phyloP scores from a whole-genome alignment of 2,113 vertebrate species.

The Calyptommatus sinebrachiatus region DNA sequence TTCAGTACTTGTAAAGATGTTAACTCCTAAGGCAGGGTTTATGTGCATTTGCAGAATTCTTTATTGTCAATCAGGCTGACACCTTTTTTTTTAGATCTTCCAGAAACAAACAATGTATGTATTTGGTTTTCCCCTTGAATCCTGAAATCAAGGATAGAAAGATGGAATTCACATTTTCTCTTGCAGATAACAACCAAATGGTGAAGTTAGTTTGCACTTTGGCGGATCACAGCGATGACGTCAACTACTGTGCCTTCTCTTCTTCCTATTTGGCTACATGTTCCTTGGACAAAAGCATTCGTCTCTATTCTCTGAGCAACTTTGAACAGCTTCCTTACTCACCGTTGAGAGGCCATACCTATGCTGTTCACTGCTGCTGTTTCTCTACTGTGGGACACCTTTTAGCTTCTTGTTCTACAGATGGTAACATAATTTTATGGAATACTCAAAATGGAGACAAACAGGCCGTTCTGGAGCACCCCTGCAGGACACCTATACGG shows the following conservation, averaged over 20 bases:
- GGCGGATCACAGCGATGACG: conserved; percentile 85
- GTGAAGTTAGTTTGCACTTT: conserved; percentile 83
- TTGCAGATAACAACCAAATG: conserved; percentile 73
- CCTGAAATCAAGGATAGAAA: background rate
- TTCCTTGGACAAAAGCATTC: conserved; percentile 89
- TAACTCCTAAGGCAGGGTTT: no score
- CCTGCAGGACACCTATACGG: conserved; percentile 81
- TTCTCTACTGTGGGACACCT: conserved; percentile 84
- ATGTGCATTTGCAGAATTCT: no score
- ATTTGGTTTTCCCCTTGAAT: no score
- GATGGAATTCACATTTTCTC: conserved; percentile 34
- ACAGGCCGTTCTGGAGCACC: conserved; percentile 83
- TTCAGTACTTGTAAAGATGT: no score
- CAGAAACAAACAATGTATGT: no score
- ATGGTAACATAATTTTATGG: conserved; percentile 85
- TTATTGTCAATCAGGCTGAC: no score
- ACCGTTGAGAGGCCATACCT: conserved; percentile 83
- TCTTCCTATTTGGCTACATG: conserved; percentile 84
- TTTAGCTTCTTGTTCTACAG: conserved; percentile 91
- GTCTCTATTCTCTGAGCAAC: conserved; percentile 76
- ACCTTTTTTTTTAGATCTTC: no score
- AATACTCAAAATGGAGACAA: conserved; percentile 69
- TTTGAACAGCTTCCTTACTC: conserved; percentile 86
- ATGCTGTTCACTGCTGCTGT: conserved; percentile 91
- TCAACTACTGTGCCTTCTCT: conserved; percentile 90